Base-by-base conservation (phyloP, 2,113 vertebrate genomes). In the Saccopteryx leptura region DNA sequence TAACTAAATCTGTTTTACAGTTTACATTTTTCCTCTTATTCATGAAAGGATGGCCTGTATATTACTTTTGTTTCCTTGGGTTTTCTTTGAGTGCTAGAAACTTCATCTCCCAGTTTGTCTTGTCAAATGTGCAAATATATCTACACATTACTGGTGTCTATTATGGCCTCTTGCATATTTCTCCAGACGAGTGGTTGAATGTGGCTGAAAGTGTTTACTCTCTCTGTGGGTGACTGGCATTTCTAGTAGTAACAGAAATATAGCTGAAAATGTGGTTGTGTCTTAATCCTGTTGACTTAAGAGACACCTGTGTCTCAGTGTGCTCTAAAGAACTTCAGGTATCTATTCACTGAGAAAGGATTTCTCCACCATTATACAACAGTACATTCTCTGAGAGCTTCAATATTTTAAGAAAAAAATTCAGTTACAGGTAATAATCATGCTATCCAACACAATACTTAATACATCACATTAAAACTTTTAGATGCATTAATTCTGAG, bases 401-500 rank as follows among this genome's bases (percentile, higher is more conserved):
- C 10, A 33, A n/a, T 75, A 69, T 50, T 92, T 83, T 60, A 18
- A 83, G 46, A 79, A 80, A 91, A 3, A 96, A 72, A 87, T 52
- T 9, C 21, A 88, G 58, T 69, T 61, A 24, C 23, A 54, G 71
- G 17, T 24, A 75, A 33, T 60, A n/a, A 75, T 65, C 15, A 75
- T 78, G 23, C 14, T 33, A 85, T 79, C 19, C 3, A 61, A 82
- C 4, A 39, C 7, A 54, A 61, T 54, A 39, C 10, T 82, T 28
- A 81, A 4, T 78, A 23, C 52, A 86, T 58, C 48, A 85, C 7
- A 65, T 85, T 91, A 23, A 80, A 66, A 80, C 9, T 60, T 93
- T 60, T 13, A 39, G 31, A 21, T 8, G 46, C 33, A 81, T 9
- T 8, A 65, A 7, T 4, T 72, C 56, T 91, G 9, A 61, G 58